Conservation (phyloP, 2,797 vertebrate species). For the Sebastes steindachneri region DNA sequence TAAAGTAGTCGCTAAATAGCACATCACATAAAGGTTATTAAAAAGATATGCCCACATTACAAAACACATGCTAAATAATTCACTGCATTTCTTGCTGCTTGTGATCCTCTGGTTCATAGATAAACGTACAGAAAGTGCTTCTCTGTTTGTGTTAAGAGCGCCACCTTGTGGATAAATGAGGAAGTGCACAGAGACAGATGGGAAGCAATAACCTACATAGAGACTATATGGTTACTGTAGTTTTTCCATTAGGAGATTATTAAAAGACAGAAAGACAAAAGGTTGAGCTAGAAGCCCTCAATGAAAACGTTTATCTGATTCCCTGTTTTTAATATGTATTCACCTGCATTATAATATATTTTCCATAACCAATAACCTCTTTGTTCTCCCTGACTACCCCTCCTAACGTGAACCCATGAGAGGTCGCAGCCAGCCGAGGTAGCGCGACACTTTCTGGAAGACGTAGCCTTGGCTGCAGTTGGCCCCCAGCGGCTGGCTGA, state of each 20-base stretch:
- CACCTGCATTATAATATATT: neutral
- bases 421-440: conserved; percentile 75
- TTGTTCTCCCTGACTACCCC: neutral
- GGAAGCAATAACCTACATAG: neutral
- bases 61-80: conserved; percentile 67
- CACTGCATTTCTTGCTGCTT: conserved; percentile 26
- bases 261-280: neutral
- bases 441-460: conserved; percentile 84
- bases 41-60: conserved; percentile 35
- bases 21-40: conserved; percentile 32
- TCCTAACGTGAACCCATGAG: conserved; percentile 62
- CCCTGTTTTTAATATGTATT: conserved; percentile 24
- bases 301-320: conserved; percentile 19
- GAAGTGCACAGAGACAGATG: neutral
- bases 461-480: conserved; percentile 80
- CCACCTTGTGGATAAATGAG: conserved; percentile 67
- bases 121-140: neutral
- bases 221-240: neutral
- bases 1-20: conserved; percentile 12
- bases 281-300: neutral
- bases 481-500: conserved; percentile 66
- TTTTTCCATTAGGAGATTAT: conserved; percentile 1
- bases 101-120: neutral
- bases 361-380: neutral
- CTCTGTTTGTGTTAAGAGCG: conserved; percentile 35